phyloP scores from a whole-genome alignment of 2,797 vertebrate genomes.

The Onychomys torridus region DNA sequence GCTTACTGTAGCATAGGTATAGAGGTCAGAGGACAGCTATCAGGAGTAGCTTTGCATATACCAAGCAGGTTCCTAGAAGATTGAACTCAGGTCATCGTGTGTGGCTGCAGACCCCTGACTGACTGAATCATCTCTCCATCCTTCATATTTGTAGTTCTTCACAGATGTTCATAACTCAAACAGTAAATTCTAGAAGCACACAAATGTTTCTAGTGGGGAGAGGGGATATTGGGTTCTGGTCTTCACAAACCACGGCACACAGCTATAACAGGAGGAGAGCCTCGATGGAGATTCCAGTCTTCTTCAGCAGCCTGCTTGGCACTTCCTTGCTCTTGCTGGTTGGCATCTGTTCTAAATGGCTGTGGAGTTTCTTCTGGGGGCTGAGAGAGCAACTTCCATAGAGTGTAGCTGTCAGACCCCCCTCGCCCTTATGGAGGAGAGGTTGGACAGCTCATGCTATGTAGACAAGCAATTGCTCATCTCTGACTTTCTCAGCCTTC shows the following conservation, averaged over 20 bases:
- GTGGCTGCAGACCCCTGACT: neutral
- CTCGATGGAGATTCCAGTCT: neutral
- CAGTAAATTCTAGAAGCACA: neutral
- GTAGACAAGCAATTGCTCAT: neutral
- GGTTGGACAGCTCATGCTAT: neutral
- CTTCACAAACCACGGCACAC: neutral
- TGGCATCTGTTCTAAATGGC: neutral
- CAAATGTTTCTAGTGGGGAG: neutral
- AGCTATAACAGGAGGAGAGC: neutral
- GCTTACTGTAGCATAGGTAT: neutral
- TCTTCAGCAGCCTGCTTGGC: neutral
- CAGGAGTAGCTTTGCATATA: neutral
- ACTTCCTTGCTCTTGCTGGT: neutral
- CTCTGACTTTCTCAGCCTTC: neutral
- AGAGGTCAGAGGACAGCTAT: neutral
- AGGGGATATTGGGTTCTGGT: neutral
- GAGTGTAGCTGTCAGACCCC: neutral
- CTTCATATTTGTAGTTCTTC: neutral
- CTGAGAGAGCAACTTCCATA: constrained; percentile 4
- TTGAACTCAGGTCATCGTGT: neutral
- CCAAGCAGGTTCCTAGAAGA: neutral
- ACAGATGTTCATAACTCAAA: neutral
- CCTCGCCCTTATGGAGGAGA: neutral
- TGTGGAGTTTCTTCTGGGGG: neutral
- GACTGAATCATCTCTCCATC: neutral